Conservation (phyloP, 1,140 invertebrate species). For the Drosophila takahashii region DNA sequence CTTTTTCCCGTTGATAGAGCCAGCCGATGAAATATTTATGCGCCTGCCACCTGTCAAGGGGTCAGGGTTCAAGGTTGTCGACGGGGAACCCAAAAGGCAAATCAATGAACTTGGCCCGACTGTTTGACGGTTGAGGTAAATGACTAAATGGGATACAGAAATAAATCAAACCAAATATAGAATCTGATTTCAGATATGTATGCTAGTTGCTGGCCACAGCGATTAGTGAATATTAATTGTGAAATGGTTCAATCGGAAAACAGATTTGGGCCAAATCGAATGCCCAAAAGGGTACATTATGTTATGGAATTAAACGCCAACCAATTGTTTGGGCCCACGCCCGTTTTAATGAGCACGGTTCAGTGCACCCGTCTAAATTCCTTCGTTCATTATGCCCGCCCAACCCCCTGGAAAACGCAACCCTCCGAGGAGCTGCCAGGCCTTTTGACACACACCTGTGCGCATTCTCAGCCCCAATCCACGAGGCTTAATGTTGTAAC, state of each 20-base stretch:
- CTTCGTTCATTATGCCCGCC: constrained; percentile 18
- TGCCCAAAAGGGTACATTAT: constrained; percentile 2
- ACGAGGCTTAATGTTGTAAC: constrained; percentile 66
- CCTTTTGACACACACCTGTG: constrained; percentile 82
- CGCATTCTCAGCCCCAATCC: constrained; percentile 66
- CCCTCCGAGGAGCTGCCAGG: constrained; percentile 35
- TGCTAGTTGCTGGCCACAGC: not conserved
- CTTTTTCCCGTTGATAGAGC: constrained; percentile 31
- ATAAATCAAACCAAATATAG: constrained; percentile 23
- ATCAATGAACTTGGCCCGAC: constrained; percentile 60
- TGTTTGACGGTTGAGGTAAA: not conserved
- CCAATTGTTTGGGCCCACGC: not conserved
- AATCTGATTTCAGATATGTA: constrained; percentile 7
- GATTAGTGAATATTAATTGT: constrained; percentile 12
- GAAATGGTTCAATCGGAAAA: not conserved
- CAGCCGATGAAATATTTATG: constrained; percentile 69
- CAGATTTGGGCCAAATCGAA: not conserved
- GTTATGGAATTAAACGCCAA: constrained; percentile 11
- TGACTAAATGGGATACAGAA: not conserved
- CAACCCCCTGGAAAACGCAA: constrained; percentile 1
- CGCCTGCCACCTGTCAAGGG: constrained; percentile 47
- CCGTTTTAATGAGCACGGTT: constrained; percentile 6
- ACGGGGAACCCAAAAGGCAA: constrained; percentile 6
- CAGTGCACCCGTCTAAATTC: constrained; percentile 4
- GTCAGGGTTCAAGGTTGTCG: constrained; percentile 60